Percentiles rank a stretch among this genome's conserved stretches.
These are phyloP conservation scores for Gambusia holbrooki DNA, from an alignment of 2,113 vertebrate species.

Conservation along the genomic window DNA sequence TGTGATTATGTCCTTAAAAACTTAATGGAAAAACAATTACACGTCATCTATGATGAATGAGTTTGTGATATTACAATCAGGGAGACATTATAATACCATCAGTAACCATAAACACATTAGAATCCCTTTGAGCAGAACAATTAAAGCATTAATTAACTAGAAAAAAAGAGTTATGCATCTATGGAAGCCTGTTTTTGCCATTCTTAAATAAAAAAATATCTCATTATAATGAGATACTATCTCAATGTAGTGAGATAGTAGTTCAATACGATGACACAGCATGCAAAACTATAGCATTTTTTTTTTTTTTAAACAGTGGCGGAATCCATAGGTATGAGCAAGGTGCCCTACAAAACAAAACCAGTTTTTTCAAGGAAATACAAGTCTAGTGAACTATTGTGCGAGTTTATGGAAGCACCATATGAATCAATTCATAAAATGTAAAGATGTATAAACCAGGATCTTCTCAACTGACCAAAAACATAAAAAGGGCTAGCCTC, in stretches of 20 bases:
- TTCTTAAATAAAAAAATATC: too few relatives aligned
- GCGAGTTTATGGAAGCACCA: neutral
- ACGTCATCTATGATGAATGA: neutral
- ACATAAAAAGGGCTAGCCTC: neutral
- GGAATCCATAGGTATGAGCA: neutral
- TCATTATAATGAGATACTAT: too few relatives aligned
- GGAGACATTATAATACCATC: neutral
- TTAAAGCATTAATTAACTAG: neutral
- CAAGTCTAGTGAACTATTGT: neutral
- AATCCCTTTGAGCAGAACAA: neutral
- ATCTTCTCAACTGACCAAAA: neutral
- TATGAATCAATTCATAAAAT: neutral
- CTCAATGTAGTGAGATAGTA: too few relatives aligned
- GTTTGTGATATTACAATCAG: neutral
- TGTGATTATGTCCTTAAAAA: neutral
- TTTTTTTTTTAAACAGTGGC: too few relatives aligned
- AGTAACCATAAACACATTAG: neutral
- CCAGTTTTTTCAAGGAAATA: neutral
- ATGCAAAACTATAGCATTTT: too few relatives aligned
- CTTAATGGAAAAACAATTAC: neutral
- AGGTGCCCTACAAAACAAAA: neutral
- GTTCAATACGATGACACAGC: too few relatives aligned
- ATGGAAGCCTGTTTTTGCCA: too few relatives aligned
- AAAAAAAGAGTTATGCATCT: too few relatives aligned
- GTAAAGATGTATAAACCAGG: neutral